Conservation (phyloP, 2,888 invertebrate genomes). For the Macrostomum cliftonense region DNA sequence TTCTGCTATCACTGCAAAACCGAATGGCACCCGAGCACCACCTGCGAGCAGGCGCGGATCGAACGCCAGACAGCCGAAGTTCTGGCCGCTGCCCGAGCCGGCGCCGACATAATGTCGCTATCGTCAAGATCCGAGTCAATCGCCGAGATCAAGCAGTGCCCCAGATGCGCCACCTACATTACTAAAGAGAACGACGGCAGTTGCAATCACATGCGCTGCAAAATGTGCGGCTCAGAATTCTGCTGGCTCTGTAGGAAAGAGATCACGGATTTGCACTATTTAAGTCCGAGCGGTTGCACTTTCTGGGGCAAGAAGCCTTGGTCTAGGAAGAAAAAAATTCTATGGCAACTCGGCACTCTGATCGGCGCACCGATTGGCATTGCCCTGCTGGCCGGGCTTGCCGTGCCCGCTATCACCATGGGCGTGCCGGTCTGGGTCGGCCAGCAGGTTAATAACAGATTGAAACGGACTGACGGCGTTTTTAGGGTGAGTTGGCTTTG, state of each 20-base stretch:
- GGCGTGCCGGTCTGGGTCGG: constrained; percentile 94
- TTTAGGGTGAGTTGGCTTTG: too few relatives aligned
- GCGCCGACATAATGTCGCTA: too few relatives aligned
- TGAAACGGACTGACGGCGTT: too few relatives aligned
- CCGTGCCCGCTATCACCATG: constrained; percentile 82
- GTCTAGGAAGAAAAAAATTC: constrained; percentile 88
- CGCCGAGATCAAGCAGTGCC: constrained; percentile 60
- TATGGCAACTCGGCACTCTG: constrained; percentile 68
- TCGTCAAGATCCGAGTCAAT: not conserved
- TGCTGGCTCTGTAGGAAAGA: constrained; percentile 99
- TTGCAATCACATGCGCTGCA: constrained; percentile 86
- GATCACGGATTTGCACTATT: constrained; percentile 85
- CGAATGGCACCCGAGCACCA: constrained; percentile 91
- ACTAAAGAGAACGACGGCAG: constrained; percentile 86
- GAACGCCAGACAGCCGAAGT: too few relatives aligned
- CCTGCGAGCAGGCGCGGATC: constrained; percentile 74
- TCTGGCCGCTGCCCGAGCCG: too few relatives aligned
- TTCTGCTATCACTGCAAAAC: constrained; percentile 98
- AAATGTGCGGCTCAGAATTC: constrained; percentile 88
- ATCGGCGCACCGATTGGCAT: constrained; percentile 89
- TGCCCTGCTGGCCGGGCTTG: constrained; percentile 80
- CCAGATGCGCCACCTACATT: constrained; percentile 55
- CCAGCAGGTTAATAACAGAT: constrained; percentile 30
- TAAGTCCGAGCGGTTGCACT: constrained; percentile 46
- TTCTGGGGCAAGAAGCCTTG: constrained; percentile 93